A percentile compares a stretch with the other conserved stretches of the same genome.
Evolutionary conservation across 2,888 invertebrate genomes (phyloP).

Genomic region (Sinhomidia bicolor): DNA sequence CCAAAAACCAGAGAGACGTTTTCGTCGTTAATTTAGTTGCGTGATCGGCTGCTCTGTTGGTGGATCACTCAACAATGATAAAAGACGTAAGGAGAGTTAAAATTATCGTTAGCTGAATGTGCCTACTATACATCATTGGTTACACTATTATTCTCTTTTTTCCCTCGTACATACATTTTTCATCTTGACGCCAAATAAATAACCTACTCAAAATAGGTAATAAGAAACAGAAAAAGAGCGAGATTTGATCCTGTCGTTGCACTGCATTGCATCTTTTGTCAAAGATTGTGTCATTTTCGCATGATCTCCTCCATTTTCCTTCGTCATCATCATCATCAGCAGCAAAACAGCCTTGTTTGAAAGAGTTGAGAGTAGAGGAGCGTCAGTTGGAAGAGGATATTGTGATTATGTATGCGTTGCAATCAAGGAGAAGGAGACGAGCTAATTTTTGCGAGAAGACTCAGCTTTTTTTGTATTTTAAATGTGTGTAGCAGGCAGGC

Average conservation of each 20-base stretch:
- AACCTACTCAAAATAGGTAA: background rate
- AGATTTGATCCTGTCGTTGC: background rate
- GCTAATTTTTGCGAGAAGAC: constrained; percentile 38
- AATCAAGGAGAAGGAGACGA: constrained; percentile 51
- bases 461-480: background rate
- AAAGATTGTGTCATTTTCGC: constrained; percentile 51
- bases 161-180: background rate
- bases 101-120: background rate
- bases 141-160: constrained; percentile 5
- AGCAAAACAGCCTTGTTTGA: no score
- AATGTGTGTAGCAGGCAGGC: background rate
- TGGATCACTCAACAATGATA: background rate
- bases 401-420: constrained; percentile 38
- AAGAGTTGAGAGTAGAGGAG: no score
- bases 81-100: background rate
- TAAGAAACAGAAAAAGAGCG: background rate
- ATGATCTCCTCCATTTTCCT: constrained; percentile 65
- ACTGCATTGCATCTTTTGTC: background rate
- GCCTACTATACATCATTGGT: constrained; percentile 50
- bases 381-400: constrained; percentile 33
- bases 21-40: constrained; percentile 27
- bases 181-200: background rate
- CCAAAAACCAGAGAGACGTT: constrained; percentile 21
- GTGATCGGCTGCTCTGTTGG: constrained; percentile 5
- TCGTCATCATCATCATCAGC: background rate